phyloP scores from a whole-genome alignment of 1,140 invertebrate species.

The Drosophila lacertosa region DNA sequence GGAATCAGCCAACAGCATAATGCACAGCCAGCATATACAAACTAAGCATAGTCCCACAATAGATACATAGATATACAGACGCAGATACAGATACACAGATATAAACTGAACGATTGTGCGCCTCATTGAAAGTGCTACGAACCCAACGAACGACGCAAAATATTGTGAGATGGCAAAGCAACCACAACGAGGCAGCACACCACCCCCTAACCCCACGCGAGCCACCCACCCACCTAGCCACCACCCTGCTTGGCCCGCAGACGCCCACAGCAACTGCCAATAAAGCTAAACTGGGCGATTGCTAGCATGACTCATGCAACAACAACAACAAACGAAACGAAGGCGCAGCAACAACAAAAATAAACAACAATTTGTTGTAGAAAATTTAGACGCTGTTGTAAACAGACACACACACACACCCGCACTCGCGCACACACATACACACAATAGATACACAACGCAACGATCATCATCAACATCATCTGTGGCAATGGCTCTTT shows the following conservation, averaged over 20 bases:
- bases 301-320: conserved; percentile 77
- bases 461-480: conserved; percentile 49
- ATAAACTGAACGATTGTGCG: conserved; percentile 67
- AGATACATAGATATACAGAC: conserved; percentile 32
- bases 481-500: conserved; percentile 69
- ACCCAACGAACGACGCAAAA: conserved; percentile 60
- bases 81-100: conserved; percentile 29
- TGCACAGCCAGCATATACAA: conserved; percentile 20
- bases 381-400: conserved; percentile 74
- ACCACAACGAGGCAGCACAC: conserved; percentile 23
- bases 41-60: conserved; percentile 28
- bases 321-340: conserved; percentile 70
- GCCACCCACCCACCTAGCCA: conserved; percentile 21
- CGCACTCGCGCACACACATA: conserved; percentile 38
- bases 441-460: conserved; percentile 27
- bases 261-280: conserved; percentile 61
- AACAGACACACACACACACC: conserved; percentile 35
- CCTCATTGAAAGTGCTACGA: conserved; percentile 79
- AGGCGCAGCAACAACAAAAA: conserved; percentile 62
- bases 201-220: conserved; percentile 12
- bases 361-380: conserved; percentile 81
- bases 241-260: conserved; percentile 59
- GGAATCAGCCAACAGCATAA: conserved; percentile 32
- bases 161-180: conserved; percentile 39
- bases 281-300: conserved; percentile 75